These are phyloP conservation scores for Netelia inedita DNA, from an alignment of 2,888 invertebrate genomes.

Conservation along the genomic window DNA sequence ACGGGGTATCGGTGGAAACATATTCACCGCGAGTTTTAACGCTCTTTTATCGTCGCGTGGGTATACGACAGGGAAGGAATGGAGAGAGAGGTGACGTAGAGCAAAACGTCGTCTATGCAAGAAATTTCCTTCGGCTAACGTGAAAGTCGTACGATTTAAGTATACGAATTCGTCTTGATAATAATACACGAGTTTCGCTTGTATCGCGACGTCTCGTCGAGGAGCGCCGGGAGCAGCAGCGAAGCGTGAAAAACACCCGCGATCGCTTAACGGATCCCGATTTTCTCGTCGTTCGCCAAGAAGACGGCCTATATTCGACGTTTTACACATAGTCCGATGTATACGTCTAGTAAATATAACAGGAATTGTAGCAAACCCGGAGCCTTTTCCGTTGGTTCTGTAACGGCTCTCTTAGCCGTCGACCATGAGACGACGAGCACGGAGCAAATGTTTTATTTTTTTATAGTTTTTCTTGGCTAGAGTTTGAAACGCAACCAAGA, in stretches of 20 bases:
- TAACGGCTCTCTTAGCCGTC: background rate
- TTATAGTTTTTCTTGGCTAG: constrained; percentile 4
- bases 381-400: background rate
- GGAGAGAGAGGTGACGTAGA: background rate
- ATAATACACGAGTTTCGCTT: background rate
- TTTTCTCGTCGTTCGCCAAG: constrained; percentile 68
- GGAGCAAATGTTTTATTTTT: constrained; percentile 4
- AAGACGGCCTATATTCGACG: constrained; percentile 74
- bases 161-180: background rate
- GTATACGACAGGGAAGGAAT: background rate
- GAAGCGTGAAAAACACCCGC: constrained; percentile 78
- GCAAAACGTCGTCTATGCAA: background rate
- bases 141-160: background rate
- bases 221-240: constrained; percentile 62
- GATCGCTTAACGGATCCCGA: constrained; percentile 72
- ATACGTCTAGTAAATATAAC: background rate
- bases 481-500: too few species aligned
- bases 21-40: background rate
- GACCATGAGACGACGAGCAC: background rate
- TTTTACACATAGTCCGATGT: background rate
- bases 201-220: constrained; percentile 1
- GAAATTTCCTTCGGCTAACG: background rate
- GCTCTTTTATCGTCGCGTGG: background rate
- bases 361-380: background rate
- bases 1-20: background rate